Percentiles rank a stretch among this genome's conserved stretches.
These are phyloP conservation scores for Zaprionus ghesquierei DNA, from an alignment of 1,140 invertebrate genomes.

Conservation along the genomic window DNA sequence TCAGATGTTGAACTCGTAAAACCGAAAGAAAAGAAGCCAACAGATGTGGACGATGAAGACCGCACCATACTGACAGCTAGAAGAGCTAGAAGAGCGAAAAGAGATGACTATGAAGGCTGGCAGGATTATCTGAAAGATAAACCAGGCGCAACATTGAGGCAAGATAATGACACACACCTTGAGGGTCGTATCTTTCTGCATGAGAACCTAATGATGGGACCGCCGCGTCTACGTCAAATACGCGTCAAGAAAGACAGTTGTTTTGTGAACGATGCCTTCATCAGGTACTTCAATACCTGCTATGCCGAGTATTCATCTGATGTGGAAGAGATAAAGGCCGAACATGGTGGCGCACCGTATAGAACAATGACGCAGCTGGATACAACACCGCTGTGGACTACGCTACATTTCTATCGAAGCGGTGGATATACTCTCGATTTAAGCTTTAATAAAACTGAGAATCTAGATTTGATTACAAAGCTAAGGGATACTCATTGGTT, in stretches of 20 bases:
- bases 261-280: constrained; percentile 68
- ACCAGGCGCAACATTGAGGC: neutral
- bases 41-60: too few species aligned
- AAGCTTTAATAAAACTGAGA: constrained; percentile 28
- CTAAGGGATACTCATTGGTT: constrained; percentile 52
- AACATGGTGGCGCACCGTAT: constrained; percentile 22
- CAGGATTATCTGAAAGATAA: too few species aligned
- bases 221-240: constrained; percentile 68
- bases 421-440: constrained; percentile 61
- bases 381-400: constrained; percentile 50
- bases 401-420: constrained; percentile 43
- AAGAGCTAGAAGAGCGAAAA: neutral
- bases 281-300: constrained; percentile 68
- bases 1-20: neutral
- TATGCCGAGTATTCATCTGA: constrained; percentile 47
- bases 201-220: constrained; percentile 69
- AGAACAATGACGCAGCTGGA: constrained; percentile 36
- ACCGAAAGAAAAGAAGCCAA: too few species aligned
- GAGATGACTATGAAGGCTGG: too few species aligned
- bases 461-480: constrained; percentile 25
- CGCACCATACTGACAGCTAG: too few species aligned
- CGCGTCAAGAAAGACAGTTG: constrained; percentile 61
- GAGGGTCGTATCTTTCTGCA: constrained; percentile 53
- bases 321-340: constrained; percentile 22
- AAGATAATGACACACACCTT: neutral